phyloP scores from a whole-genome alignment of 1,140 invertebrate species.

The Drosophila subpulchrella region DNA sequence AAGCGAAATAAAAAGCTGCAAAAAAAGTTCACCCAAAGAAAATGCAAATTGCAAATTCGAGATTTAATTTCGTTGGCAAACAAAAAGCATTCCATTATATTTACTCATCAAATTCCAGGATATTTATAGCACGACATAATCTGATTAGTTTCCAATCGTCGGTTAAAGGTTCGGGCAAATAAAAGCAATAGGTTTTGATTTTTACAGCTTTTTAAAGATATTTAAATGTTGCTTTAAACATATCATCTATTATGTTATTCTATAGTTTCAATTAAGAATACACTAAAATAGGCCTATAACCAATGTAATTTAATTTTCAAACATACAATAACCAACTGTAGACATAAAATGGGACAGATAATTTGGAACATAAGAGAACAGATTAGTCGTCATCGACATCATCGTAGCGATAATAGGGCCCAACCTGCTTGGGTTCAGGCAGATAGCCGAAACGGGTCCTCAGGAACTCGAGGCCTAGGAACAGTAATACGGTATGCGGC shows the following conservation, averaged over 20 bases:
- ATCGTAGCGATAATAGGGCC: neutral
- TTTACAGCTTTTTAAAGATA: too few relatives aligned
- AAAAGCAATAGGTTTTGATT: too few relatives aligned
- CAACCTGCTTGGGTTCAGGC: conserved; percentile 26
- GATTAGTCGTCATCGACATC: neutral
- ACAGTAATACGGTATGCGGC: conserved; percentile 98
- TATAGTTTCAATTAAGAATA: too few relatives aligned
- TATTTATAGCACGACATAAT: conserved; percentile 6
- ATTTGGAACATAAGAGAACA: neutral
- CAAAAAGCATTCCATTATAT: conserved; percentile 21
- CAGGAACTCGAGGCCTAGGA: conserved; percentile 98
- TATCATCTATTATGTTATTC: too few relatives aligned
- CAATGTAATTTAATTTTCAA: neutral
- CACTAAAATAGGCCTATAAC: too few relatives aligned
- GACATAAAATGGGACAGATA: neutral
- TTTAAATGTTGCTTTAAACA: too few relatives aligned
- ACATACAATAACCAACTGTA: neutral
- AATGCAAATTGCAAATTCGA: conserved; percentile 23
- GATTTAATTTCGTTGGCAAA: conserved; percentile 46
- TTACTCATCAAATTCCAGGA: conserved; percentile 11
- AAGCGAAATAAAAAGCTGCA: conserved; percentile 25
- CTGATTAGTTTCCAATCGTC: conserved; percentile 3
- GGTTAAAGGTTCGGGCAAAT: too few relatives aligned
- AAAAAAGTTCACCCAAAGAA: conserved; percentile 1
- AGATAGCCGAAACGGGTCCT: conserved; percentile 91